phyloP scores from a whole-genome alignment of 2,113 vertebrate genomes.

The Chloropsis cyanopogon region DNA sequence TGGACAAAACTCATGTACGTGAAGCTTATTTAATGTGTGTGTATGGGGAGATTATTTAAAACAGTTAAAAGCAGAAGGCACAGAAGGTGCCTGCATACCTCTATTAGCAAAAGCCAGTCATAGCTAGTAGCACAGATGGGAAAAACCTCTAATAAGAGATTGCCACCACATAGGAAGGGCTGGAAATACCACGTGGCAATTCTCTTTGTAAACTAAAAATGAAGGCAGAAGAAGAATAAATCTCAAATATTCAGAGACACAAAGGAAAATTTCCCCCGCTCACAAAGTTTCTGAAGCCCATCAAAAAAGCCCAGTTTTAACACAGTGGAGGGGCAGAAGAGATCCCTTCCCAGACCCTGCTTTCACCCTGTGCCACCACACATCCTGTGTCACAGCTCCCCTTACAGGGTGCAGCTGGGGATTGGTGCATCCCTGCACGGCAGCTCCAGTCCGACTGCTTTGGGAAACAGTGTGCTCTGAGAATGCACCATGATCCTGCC shows the following conservation, averaged over 20 bases:
- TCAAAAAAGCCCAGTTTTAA: background rate
- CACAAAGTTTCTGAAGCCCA: background rate
- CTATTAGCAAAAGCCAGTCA: background rate
- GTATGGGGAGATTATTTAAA: background rate
- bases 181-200: background rate
- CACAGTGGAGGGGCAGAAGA: background rate
- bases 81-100: background rate
- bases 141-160: background rate
- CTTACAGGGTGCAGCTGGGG: fast-evolving
- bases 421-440: fast-evolving
- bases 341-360: background rate
- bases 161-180: background rate
- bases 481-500: background rate
- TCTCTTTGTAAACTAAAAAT: background rate
- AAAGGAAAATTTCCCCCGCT: background rate
- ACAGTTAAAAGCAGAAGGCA: background rate
- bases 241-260: background rate
- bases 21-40: background rate
- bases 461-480: fast-evolving
- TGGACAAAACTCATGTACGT: background rate
- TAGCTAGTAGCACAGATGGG: background rate
- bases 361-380: fast-evolving
- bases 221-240: background rate
- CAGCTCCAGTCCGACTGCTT: background rate
- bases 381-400: fast-evolving